Evolutionary conservation across 2,888 invertebrate genomes (phyloP).

Genomic region (Cynaeus angustus): DNA sequence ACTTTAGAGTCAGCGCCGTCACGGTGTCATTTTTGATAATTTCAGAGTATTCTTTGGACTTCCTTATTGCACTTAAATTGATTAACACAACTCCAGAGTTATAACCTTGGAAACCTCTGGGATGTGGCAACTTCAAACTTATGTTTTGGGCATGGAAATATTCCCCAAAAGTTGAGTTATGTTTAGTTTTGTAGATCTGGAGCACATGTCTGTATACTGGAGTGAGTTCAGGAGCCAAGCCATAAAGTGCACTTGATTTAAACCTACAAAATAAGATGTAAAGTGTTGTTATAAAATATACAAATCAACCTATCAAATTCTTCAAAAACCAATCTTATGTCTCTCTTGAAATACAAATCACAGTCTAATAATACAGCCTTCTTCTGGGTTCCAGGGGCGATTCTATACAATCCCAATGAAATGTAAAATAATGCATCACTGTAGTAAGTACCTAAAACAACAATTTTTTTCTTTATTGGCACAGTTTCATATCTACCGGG

Average conservation of each 20-base stretch:
- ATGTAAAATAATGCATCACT: conserved; percentile 86
- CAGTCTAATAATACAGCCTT: conserved; percentile 83
- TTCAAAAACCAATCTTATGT: conserved; percentile 78
- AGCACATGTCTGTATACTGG: conserved; percentile 87
- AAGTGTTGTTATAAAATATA: neutral
- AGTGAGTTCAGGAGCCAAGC: conserved; percentile 82
- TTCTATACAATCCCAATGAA: conserved; percentile 82
- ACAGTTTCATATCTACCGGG: conserved; percentile 72
- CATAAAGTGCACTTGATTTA: conserved; percentile 78
- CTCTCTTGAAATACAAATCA: conserved; percentile 83
- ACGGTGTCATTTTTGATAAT: conserved; percentile 75
- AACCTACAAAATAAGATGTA: conserved; percentile 71
- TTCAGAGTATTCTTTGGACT: conserved; percentile 76
- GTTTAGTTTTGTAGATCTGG: conserved; percentile 78
- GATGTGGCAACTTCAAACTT: conserved; percentile 59
- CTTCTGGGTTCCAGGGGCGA: conserved; percentile 77
- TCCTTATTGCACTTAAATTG: conserved; percentile 79
- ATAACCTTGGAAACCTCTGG: conserved; percentile 81
- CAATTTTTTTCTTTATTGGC: conserved; percentile 54
- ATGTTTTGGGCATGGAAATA: conserved; percentile 68
- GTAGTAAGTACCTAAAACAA: conserved; percentile 79
- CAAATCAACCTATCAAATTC: conserved; percentile 76
- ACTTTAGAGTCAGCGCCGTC: conserved; percentile 75
- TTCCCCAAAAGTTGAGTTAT: conserved; percentile 75
- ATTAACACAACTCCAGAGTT: conserved; percentile 87